These are phyloP conservation scores for Drosophila ironensis DNA, from an alignment of 1,140 invertebrate species.

Conservation along the genomic window DNA sequence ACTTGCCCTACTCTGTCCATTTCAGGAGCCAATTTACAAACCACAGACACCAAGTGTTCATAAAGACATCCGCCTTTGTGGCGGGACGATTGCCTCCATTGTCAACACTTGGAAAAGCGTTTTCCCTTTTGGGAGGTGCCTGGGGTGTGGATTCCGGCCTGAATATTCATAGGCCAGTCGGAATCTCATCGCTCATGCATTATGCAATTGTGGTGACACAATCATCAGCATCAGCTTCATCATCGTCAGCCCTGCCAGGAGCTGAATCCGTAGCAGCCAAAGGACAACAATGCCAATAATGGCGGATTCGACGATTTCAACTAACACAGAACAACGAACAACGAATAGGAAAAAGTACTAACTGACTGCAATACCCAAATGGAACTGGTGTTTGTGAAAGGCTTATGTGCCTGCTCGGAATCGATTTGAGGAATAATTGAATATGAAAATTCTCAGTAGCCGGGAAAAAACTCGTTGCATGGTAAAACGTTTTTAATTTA, in stretches of 20 bases:
- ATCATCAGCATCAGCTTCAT: constrained; percentile 10
- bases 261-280: neutral
- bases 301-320: constrained; percentile 22
- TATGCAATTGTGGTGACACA: constrained; percentile 54
- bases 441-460: neutral
- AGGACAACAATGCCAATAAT: constrained; percentile 42
- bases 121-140: constrained; percentile 7
- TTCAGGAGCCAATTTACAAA: constrained; percentile 12
- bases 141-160: constrained; percentile 17
- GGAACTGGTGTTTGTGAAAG: constrained; percentile 9
- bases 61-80: constrained; percentile 52
- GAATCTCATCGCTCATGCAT: constrained; percentile 53
- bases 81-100: constrained; percentile 56
- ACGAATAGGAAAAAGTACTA: constrained; percentile 14
- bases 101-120: constrained; percentile 57
- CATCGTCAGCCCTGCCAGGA: constrained; percentile 24
- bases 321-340: constrained; percentile 11
- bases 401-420: constrained; percentile 2
- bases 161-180: constrained; percentile 62
- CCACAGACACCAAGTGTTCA: constrained; percentile 18
- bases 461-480: neutral
- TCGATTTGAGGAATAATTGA: constrained; percentile 34
- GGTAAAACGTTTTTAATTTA: neutral
- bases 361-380: constrained; percentile 45
- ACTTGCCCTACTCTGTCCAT: neutral